Evolutionary conservation across 2,113 vertebrate species (phyloP).

Genomic region (Nesoenas mayeri): DNA sequence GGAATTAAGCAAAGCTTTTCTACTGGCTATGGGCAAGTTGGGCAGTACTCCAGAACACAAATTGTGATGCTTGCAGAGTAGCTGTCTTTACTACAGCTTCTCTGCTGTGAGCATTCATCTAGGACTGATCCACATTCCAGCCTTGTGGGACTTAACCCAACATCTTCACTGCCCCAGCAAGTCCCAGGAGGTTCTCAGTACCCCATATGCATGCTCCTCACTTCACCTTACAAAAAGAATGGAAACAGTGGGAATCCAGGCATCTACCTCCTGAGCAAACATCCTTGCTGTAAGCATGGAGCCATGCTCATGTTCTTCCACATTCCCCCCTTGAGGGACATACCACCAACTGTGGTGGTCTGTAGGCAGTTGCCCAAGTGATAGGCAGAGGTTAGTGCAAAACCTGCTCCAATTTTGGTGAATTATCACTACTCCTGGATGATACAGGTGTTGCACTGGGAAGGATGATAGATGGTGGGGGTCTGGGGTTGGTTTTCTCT

Average conservation of each 20-base stretch:
- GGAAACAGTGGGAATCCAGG: neutral
- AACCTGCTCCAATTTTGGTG: neutral
- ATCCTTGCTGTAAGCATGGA: neutral
- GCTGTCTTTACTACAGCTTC: neutral
- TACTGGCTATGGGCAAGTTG: neutral
- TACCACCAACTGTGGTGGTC: too few relatives aligned
- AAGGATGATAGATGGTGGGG: neutral
- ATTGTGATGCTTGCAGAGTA: neutral
- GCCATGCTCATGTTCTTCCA: neutral
- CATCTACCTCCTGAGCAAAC: neutral
- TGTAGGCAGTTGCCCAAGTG: neutral
- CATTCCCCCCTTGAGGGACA: neutral
- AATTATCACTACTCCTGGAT: neutral
- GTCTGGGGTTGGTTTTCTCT: neutral
- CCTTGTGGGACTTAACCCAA: neutral
- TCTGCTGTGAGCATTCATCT: rapidly evolving
- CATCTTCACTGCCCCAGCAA: neutral
- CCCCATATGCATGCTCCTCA: neutral
- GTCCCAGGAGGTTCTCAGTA: neutral
- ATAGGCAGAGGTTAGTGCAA: neutral
- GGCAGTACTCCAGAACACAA: neutral
- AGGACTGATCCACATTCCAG: neutral
- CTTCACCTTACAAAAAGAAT: neutral
- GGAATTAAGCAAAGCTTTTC: neutral
- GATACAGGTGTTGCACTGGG: neutral